A percentile compares a stretch with the other conserved stretches of the same genome.
Evolutionary conservation across 2,113 vertebrate species (phyloP).

Genomic region (Uria lomvia): DNA sequence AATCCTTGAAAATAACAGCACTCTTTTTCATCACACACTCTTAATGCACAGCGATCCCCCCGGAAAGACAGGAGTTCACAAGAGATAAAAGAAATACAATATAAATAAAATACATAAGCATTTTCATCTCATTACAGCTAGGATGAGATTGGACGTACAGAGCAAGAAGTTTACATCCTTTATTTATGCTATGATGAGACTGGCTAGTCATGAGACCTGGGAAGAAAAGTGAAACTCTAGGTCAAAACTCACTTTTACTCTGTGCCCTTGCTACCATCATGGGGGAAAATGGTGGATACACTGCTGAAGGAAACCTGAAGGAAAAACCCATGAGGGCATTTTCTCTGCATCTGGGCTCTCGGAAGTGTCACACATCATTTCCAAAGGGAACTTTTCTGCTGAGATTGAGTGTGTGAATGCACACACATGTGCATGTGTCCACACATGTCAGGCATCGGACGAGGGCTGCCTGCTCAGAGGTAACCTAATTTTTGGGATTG

Average conservation of each 20-base stretch:
- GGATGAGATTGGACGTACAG: not conserved
- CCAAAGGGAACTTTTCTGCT: not conserved
- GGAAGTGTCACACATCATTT: not conserved
- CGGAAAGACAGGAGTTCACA: not conserved
- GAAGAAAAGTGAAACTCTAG: not conserved
- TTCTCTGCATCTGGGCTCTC: not conserved
- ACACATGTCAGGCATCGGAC: accelerated
- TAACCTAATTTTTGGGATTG: not conserved
- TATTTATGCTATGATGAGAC: not conserved
- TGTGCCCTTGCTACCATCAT: not conserved
- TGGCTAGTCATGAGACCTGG: not conserved
- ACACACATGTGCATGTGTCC: accelerated
- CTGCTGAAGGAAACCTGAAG: not conserved
- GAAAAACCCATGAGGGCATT: not conserved
- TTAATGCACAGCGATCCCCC: not conserved
- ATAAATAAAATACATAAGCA: not conserved
- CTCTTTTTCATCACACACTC: not conserved
- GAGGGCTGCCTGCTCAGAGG: not conserved
- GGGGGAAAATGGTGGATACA: not conserved
- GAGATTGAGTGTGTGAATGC: accelerated
- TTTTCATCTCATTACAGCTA: not conserved
- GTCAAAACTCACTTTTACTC: not conserved
- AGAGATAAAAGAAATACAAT: not conserved
- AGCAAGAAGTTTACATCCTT: not conserved
- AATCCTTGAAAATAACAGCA: not conserved